These are phyloP conservation scores for Archaeoteleia sp. DNA, from an alignment of 2,888 invertebrate species.

Conservation along the genomic window DNA sequence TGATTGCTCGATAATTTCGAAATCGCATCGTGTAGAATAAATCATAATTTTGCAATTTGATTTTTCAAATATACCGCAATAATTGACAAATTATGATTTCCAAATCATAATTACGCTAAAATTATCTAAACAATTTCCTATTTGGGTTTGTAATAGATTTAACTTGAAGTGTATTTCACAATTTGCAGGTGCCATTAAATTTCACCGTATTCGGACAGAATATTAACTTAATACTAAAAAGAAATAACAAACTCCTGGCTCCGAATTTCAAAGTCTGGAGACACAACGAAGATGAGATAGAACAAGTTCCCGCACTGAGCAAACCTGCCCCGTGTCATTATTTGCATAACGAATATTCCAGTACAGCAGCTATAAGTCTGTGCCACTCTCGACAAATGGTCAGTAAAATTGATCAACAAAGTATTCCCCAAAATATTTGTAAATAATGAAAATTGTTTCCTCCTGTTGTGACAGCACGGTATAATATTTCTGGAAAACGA, in stretches of 20 bases:
- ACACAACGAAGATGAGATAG: conserved; percentile 71
- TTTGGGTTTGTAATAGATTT: no score
- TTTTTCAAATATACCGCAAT: no score
- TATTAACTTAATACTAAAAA: conserved; percentile 79
- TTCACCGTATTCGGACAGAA: conserved; percentile 69
- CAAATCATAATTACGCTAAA: no score
- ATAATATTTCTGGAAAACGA: conserved; percentile 81
- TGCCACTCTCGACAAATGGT: conserved; percentile 81
- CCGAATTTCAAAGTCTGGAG: conserved; percentile 80
- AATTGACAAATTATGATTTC: no score
- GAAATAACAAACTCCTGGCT: conserved; percentile 79
- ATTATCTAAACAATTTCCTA: no score
- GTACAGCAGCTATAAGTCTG: conserved; percentile 82
- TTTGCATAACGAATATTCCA: conserved; percentile 78
- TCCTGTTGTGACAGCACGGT: conserved; percentile 78
- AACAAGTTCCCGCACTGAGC: conserved; percentile 59
- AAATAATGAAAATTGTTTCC: no score
- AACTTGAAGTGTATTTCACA: conserved; percentile 7
- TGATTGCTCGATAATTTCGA: no score
- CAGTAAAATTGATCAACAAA: conserved; percentile 65
- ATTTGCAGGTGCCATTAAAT: conserved; percentile 63
- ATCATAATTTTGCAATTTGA: no score
- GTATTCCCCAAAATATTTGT: no score
- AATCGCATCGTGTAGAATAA: no score
- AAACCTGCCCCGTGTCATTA: conserved; percentile 79